Evolutionary conservation across 2,113 vertebrate genomes (phyloP).

Genomic region (Amia ocellicauda): DNA sequence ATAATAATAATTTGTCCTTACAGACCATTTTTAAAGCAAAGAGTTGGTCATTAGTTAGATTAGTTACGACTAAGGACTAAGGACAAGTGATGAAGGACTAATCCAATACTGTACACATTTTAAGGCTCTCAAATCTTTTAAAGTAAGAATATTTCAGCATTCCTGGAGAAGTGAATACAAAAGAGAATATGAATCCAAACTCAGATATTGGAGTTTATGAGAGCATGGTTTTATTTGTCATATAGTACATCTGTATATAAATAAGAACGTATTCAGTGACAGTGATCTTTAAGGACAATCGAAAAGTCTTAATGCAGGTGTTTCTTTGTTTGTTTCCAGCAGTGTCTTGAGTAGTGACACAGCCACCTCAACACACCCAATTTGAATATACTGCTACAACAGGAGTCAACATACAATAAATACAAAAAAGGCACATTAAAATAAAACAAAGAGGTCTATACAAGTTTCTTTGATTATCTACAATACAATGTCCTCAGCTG

Average conservation of each 20-base stretch:
- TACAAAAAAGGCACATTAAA: conserved; percentile 44
- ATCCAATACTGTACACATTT: too few species aligned
- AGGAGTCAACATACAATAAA: conserved; percentile 67
- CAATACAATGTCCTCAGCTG: conserved; percentile 41
- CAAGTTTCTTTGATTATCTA: conserved; percentile 51
- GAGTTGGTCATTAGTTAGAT: too few species aligned
- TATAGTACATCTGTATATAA: conserved; percentile 53
- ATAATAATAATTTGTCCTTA: too few species aligned
- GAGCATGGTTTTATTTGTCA: conserved; percentile 48
- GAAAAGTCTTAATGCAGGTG: conserved; percentile 26
- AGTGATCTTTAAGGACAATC: conserved; percentile 47
- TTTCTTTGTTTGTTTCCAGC: conserved; percentile 25
- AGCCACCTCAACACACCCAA: conserved; percentile 32
- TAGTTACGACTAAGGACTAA: too few species aligned
- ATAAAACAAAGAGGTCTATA: conserved; percentile 36
- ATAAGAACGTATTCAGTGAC: conserved; percentile 52
- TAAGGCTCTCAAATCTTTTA: too few species aligned
- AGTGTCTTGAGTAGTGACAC: conserved; percentile 19
- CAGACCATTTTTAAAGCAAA: too few species aligned
- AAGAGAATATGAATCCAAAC: too few species aligned
- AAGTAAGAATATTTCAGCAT: too few species aligned
- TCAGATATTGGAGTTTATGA: too few species aligned
- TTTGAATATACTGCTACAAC: conserved; percentile 20
- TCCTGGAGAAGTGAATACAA: too few species aligned
- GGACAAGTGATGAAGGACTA: too few species aligned